Evolutionary conservation across 2,888 invertebrate species (phyloP).

Genomic region (Serrognathus titanus): DNA sequence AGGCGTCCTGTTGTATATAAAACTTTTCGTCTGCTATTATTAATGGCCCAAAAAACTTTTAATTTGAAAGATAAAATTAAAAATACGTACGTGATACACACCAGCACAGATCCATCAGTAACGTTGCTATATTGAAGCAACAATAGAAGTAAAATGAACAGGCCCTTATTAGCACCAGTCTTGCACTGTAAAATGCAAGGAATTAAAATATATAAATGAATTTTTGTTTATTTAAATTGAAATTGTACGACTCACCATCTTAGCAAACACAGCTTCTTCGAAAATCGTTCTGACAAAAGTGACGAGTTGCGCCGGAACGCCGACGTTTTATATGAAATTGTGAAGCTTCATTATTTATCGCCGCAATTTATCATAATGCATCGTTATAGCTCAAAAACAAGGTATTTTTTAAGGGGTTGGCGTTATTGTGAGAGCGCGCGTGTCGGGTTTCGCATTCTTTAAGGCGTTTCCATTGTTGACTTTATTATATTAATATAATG

Average conservation of each 20-base stretch:
- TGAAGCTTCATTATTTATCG: constrained; percentile 24
- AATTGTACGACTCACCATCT: neutral
- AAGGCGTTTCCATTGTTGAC: too few relatives aligned
- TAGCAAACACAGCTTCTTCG: neutral
- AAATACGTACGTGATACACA: constrained; percentile 27
- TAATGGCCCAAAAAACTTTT: neutral
- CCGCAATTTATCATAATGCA: constrained; percentile 21
- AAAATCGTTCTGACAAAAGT: neutral
- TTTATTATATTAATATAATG: too few relatives aligned
- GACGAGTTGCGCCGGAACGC: constrained; percentile 1
- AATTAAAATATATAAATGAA: neutral
- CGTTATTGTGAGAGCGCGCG: constrained; percentile 6
- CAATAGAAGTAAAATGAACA: constrained; percentile 4
- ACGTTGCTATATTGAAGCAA: constrained; percentile 11
- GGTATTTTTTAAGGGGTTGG: constrained; percentile 11
- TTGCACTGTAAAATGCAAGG: neutral
- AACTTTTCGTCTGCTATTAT: neutral
- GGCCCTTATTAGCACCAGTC: neutral
- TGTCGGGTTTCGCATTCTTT: neutral
- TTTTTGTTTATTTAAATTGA: neutral
- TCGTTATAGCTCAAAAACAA: constrained; percentile 18
- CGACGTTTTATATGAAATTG: constrained; percentile 21
- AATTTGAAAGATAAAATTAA: neutral
- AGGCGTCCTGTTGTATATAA: neutral
- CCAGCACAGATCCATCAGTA: constrained; percentile 15